Evolutionary conservation across 2,888 invertebrate species (phyloP).

Genomic region (Acrobeloides nanus): DNA sequence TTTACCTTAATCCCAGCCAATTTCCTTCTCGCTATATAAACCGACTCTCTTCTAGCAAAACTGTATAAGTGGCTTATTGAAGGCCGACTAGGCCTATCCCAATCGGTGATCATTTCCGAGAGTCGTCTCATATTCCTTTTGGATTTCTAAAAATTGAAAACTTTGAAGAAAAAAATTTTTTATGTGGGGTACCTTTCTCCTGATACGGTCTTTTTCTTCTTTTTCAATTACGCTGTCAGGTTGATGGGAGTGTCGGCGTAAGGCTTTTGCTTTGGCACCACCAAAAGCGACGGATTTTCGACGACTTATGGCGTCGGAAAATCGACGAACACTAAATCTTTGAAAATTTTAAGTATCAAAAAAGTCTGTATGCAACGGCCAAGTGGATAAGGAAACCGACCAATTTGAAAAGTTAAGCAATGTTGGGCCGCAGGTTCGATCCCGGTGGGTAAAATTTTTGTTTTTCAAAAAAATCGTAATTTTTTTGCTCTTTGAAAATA

Average conservation of each 20-base stretch:
- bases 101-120: conserved; percentile 51
- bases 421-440: no score
- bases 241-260: conserved; percentile 25
- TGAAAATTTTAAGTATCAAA: no score
- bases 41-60: conserved; percentile 48
- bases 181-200: no score
- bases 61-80: conserved; percentile 45
- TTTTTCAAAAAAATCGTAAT: no score
- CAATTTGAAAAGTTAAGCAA: no score
- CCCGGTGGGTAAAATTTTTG: no score
- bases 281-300: conserved; percentile 37
- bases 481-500: no score
- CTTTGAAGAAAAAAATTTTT: no score
- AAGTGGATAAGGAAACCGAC: no score
- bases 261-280: conserved; percentile 9
- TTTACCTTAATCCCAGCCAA: conserved; percentile 52
- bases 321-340: conserved; percentile 33
- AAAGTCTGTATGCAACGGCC: no score
- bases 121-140: conserved; percentile 46
- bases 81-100: conserved; percentile 46
- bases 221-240: conserved; percentile 1
- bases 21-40: conserved; percentile 52
- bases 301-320: conserved; percentile 38
- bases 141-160: no score
- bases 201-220: conserved; percentile 13